Base-by-base conservation (phyloP, 92 coral and sea anemone species). In the Epizoanthus rinbou region DNA sequence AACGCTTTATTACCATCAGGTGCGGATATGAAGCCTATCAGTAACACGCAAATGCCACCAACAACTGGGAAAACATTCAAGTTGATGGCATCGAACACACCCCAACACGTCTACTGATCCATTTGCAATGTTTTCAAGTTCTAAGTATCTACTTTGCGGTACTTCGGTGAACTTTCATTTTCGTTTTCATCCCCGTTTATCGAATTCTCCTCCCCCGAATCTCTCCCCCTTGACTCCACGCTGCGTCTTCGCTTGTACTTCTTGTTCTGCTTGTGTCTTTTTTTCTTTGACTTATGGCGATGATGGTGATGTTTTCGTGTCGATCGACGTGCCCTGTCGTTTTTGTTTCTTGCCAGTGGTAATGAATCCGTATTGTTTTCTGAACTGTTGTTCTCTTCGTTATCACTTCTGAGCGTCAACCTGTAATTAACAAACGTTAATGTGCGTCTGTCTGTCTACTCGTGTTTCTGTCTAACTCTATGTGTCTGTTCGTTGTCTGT, bases 261-360 rank as follows among this genome's bases (percentile, higher is more conserved):
- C 70, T 78, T 76, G 14, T 59, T 78, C 58, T 63, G 82, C 43
- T 78, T 78, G 71, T 78, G 82, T n/a, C 82, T 70, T 78, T 22
- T 78, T 62, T 78, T 78, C 82, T 78, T 78, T 31, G 82, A 78
- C 50, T 45, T 78, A 52, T 76, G 82, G 53, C 57, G 82, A 62
- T 62, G 82, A 8, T 19, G 71, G 50, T 22, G 9, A 21, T 28
- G 71, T 18, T 28, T 39, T 21, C 45, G 3, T 62, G 71, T 60
- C 22, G 71, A 35, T 1, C 60, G 23, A 16, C 81, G 43, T 1
- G 19, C 7, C 21, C 31, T 43, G 66, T 59, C 45, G 21, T 21
- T 14, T 24, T 23, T 78, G 25, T 23, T 15, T 33, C 24, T 9
- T 35, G 57, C 15, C n/a, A 23, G 71, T 24, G 41, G 64, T 47